Evolutionary conservation across 2,797 vertebrate species (phyloP).

Genomic region (Zonotrichia albicollis): DNA sequence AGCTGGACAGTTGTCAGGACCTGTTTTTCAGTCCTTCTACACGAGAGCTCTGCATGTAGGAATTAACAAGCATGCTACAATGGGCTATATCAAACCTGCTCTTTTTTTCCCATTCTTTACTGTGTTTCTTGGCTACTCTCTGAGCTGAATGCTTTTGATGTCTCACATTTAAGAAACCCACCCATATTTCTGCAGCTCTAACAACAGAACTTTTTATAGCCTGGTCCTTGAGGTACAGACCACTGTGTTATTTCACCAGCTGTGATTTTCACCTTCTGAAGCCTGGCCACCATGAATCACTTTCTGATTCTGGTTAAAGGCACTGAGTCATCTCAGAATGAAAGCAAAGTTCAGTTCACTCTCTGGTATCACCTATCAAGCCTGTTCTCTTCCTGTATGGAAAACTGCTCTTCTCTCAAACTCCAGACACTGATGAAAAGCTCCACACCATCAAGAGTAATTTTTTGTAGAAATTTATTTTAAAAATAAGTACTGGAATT

Average conservation of each 20-base stretch:
- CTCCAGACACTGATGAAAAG: not conserved
- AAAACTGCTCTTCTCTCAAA: not conserved
- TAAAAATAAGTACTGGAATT: not conserved
- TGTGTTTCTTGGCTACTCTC: not conserved
- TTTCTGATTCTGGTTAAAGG: not conserved
- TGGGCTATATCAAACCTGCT: not conserved
- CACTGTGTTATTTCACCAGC: not conserved
- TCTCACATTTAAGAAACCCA: not conserved
- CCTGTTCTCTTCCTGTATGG: not conserved
- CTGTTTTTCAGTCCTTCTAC: not conserved
- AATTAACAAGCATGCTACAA: not conserved
- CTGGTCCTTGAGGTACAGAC: not conserved
- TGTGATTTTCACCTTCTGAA: not conserved
- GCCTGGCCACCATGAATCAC: not conserved
- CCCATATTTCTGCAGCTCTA: not conserved
- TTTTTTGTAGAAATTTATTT: not conserved
- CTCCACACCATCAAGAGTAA: not conserved
- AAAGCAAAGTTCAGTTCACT: not conserved
- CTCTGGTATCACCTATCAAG: not conserved
- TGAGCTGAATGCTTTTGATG: not conserved
- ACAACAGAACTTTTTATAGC: not conserved
- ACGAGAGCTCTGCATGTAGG: rapidly evolving
- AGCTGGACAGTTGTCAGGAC: not conserved
- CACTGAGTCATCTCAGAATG: not conserved
- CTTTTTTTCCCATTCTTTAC: not conserved